Evolutionary conservation across 2,888 invertebrate genomes (phyloP), one percentile per base, ranked within the genome.

Genomic region (Agriotes lineatus): DNA sequence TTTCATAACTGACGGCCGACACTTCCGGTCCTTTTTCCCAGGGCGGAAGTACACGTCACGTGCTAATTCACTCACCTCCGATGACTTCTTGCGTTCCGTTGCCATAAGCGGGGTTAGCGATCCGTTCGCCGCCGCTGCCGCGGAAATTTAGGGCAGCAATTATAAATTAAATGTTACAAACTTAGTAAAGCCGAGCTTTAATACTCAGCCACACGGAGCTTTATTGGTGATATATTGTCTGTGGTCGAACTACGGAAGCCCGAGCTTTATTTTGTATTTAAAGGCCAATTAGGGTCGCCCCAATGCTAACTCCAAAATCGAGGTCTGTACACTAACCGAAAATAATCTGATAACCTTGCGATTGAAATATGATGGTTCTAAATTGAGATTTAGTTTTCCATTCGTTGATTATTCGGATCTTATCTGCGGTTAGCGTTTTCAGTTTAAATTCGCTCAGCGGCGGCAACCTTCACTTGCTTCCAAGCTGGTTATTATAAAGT

Each of bases 221-320:
- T 65, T 69, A 66, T 61, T 62, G 54, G 69, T 69, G 66, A 72
- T 72, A 68, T 70, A 72, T 70, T 50, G 70, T 67, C 61, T 67
- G 56, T 48, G 67, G 67, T 44, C 60, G 33, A 66, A 67, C 30
- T 33, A 52, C 44, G 56, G 33, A 54, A 35, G 33, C 67, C 42
- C 14, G 25, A 67, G 67, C 67, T 67, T 67, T 67, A 60, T 60
- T 67, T 67, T 56, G 56, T 61, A 56, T 67, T 67, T 54, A 25
- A 61, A 61, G 54, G 33, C 56, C 63, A 54, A 63, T 63, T 63
- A 61, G 61, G 37, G 61, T 25, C n/a, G 59, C 48, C 19, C 54
- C 25, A 42, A 58, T 58, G 42, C 57, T 58, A 42, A 58, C 39
- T 58, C 48, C 48, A 48, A 48, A 48, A 20, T 48, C 22, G 48